Conservation (phyloP, 2,888 invertebrate genomes). For the Ditula angustiorana region DNA sequence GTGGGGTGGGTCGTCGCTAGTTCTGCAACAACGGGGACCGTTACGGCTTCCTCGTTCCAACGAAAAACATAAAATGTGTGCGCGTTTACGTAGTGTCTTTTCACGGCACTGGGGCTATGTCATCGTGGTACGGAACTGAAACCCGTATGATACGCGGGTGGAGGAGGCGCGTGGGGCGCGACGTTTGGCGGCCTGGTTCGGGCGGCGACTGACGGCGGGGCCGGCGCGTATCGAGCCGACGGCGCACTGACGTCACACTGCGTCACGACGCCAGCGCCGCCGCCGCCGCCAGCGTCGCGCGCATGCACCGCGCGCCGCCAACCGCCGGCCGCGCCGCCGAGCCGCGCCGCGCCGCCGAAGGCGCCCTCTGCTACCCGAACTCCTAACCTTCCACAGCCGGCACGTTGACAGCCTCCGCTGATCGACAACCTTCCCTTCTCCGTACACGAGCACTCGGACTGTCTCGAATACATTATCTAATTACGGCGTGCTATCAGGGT, state of each 20-base stretch:
- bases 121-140: conserved; percentile 83
- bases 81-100: conserved; percentile 78
- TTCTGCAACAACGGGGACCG: conserved; percentile 84
- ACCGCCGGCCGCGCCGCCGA: conserved; percentile 44
- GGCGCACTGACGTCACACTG: conserved; percentile 90
- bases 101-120: conserved; percentile 83
- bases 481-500: conserved; percentile 32
- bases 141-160: conserved; percentile 82
- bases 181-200: conserved; percentile 81
- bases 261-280: conserved; percentile 86
- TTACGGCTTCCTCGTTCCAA: conserved; percentile 80
- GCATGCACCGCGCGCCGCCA: conserved; percentile 76
- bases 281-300: conserved; percentile 60
- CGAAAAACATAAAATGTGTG: conserved; percentile 83
- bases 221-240: conserved; percentile 88
- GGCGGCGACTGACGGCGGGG: conserved; percentile 86
- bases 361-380: conserved; percentile 48
- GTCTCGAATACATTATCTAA: conserved; percentile 42
- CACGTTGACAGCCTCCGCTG: conserved; percentile 71
- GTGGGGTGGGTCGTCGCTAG: conserved; percentile 80
- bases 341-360: conserved; percentile 51
- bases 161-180: conserved; percentile 77
- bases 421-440: conserved; percentile 63
- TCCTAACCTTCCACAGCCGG: conserved; percentile 79
- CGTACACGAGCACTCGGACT: conserved; percentile 35